Conservation (phyloP, 2,888 invertebrate genomes). For the Paralinhomoeus sp. region DNA sequence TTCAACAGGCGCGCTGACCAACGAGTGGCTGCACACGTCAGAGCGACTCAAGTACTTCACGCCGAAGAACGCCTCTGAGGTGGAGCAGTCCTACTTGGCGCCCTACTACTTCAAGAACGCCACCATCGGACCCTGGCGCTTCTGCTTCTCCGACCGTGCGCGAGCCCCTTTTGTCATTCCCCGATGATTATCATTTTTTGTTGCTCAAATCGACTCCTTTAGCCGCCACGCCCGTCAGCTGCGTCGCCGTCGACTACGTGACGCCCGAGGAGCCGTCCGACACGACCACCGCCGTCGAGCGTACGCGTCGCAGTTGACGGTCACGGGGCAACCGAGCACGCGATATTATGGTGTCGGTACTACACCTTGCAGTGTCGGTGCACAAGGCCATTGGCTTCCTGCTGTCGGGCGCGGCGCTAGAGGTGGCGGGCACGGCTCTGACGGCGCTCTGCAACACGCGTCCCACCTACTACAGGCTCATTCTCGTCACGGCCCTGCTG, state of each 20-base stretch:
- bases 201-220: too few species aligned
- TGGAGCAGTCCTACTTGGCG: constrained; percentile 4
- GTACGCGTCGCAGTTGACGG: too few species aligned
- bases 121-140: constrained; percentile 22
- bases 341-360: too few species aligned
- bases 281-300: constrained; percentile 19
- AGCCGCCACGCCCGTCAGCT: too few species aligned
- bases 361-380: too few species aligned
- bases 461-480: constrained; percentile 13
- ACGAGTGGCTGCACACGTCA: constrained; percentile 22
- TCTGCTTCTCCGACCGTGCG: constrained; percentile 23
- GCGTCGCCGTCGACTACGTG: constrained; percentile 16
- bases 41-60: constrained; percentile 21
- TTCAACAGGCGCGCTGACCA: constrained; percentile 15
- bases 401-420: too few species aligned
- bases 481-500: constrained; percentile 14
- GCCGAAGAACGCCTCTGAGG: constrained; percentile 8
- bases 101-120: constrained; percentile 17
- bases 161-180: too few species aligned
- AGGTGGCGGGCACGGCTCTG: constrained; percentile 10
- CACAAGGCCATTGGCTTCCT: too few species aligned
- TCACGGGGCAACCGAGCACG: too few species aligned
- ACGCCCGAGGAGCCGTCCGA: constrained; percentile 17
- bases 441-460: constrained; percentile 13
- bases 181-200: too few species aligned